A percentile compares a stretch with the other conserved stretches of the same genome.
These are phyloP conservation scores for Dipus sagitta DNA, from an alignment of 2,797 vertebrate genomes.

Conservation along the genomic window DNA sequence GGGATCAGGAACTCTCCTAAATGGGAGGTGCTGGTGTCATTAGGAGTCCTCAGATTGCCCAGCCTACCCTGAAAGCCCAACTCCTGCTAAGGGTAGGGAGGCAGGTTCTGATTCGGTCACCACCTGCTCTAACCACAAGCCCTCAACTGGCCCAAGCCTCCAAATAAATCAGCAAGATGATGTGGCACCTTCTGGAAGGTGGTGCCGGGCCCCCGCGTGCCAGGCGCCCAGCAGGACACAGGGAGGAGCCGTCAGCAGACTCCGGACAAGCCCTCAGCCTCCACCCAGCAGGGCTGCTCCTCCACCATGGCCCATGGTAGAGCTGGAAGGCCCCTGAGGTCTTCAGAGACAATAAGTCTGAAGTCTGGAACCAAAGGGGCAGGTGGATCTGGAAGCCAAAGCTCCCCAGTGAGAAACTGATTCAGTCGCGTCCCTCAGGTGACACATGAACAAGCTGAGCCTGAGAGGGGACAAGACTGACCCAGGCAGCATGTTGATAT, in stretches of 20 bases:
- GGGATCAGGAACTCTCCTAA: background rate
- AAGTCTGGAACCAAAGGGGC: background rate
- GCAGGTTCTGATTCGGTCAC: constrained; percentile 38
- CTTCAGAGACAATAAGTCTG: background rate
- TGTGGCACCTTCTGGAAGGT: constrained; percentile 9
- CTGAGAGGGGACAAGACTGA: background rate
- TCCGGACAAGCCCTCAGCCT: background rate
- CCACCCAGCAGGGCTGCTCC: background rate
- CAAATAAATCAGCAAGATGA: constrained; percentile 55
- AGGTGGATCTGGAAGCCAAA: background rate
- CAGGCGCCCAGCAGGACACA: background rate
- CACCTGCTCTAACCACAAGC: constrained; percentile 66
- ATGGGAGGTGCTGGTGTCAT: background rate
- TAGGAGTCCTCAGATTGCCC: background rate
- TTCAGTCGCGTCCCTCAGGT: background rate
- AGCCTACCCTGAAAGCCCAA: background rate
- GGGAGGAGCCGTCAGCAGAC: constrained; percentile 25
- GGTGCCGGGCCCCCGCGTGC: background rate
- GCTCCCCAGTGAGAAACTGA: background rate
- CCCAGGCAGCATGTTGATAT: background rate
- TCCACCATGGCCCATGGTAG: background rate
- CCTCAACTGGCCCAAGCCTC: constrained; percentile 32
- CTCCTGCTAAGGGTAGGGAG: background rate
- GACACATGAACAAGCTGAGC: background rate
- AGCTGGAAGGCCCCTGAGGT: background rate